Percentiles rank a stretch among this genome's conserved stretches.
These are phyloP conservation scores for Drosophila kurseongensis DNA, from an alignment of 1,140 invertebrate genomes.

Conservation along the genomic window DNA sequence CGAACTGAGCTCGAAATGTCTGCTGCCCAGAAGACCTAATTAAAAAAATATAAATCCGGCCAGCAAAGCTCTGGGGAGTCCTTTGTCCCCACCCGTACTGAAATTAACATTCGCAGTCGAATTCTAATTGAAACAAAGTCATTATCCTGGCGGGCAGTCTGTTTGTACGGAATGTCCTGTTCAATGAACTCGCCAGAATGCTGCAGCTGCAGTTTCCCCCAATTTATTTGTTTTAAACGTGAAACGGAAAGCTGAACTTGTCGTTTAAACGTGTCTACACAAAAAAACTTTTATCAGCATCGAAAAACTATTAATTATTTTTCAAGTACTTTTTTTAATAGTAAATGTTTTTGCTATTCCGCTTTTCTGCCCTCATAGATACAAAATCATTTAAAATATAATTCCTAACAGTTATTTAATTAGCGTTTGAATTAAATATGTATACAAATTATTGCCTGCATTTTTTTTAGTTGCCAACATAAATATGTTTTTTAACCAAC, in stretches of 20 bases:
- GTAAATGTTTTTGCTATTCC: too few species aligned
- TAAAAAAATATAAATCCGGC: constrained; percentile 51
- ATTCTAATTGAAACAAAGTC: constrained; percentile 44
- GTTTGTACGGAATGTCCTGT: constrained; percentile 19
- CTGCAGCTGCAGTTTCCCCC: constrained; percentile 39
- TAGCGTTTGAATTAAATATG: too few species aligned
- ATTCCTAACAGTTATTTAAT: too few species aligned
- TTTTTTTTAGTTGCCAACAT: too few species aligned
- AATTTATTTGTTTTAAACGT: constrained; percentile 40
- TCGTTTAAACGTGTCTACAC: not conserved
- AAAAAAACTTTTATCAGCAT: not conserved
- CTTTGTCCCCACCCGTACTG: not conserved
- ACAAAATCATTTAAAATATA: too few species aligned
- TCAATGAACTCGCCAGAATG: constrained; percentile 37
- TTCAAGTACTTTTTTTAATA: too few species aligned
- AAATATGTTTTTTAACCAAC: too few species aligned
- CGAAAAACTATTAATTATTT: too few species aligned
- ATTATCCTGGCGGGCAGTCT: constrained; percentile 33
- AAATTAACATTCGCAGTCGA: constrained; percentile 7
- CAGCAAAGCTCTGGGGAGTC: constrained; percentile 20
- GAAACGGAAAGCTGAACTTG: constrained; percentile 39
- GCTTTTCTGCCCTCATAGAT: too few species aligned
- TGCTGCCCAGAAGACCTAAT: constrained; percentile 30
- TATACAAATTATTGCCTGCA: too few species aligned
- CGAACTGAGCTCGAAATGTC: constrained; percentile 10